These are phyloP conservation scores for Acronicta psi DNA, from an alignment of 2,888 invertebrate species.

Conservation along the genomic window DNA sequence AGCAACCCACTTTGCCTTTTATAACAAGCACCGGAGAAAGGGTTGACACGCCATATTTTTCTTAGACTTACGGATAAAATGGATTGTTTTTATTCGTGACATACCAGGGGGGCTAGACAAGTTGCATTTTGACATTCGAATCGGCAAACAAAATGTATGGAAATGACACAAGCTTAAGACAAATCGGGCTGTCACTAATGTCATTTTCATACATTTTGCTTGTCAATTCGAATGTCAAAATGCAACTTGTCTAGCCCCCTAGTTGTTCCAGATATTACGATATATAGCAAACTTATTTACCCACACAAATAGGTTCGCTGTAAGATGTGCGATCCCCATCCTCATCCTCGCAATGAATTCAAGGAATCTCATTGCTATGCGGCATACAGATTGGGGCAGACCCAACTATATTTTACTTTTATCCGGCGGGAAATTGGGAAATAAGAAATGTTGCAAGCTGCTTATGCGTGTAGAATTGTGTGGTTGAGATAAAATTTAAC, in stretches of 20 bases:
- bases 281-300: slow-evolving; percentile 49
- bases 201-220: too few species aligned
- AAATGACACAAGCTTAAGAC: too few species aligned
- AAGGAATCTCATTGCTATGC: slow-evolving; percentile 51
- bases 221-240: too few species aligned
- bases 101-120: too few species aligned
- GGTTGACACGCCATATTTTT: slow-evolving; percentile 32
- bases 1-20: neutral
- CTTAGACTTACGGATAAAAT: slow-evolving; percentile 16
- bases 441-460: slow-evolving; percentile 28
- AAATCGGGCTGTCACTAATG: too few species aligned
- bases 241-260: too few species aligned
- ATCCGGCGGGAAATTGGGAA: slow-evolving; percentile 42
- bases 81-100: slow-evolving; percentile 24
- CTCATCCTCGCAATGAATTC: slow-evolving; percentile 51
- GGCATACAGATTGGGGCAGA: slow-evolving; percentile 46
- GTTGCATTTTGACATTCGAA: too few species aligned
- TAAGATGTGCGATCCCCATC: slow-evolving; percentile 44
- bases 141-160: too few species aligned
- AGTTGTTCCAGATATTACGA: slow-evolving; percentile 18
- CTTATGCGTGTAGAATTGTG: neutral
- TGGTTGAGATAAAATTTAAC: neutral
- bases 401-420: slow-evolving; percentile 53
- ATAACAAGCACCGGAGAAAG: slow-evolving; percentile 6
- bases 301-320: slow-evolving; percentile 37